These are phyloP conservation scores for Platysteira castanea DNA, from an alignment of 2,113 vertebrate genomes.

Conservation along the genomic window DNA sequence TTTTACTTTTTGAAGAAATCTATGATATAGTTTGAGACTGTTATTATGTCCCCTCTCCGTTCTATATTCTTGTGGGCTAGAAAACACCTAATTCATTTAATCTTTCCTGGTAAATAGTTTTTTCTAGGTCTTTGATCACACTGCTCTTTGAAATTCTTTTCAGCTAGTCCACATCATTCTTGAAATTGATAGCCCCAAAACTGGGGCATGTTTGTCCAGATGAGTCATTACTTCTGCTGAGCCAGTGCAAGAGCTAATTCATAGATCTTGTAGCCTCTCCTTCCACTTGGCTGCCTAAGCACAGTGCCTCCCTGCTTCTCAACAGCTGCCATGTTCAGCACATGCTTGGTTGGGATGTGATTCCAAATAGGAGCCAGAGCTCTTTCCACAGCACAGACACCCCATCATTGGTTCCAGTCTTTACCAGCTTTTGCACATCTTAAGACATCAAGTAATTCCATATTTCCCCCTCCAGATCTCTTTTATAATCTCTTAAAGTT, in stretches of 20 bases:
- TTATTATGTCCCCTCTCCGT: neutral
- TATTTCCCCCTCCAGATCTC: neutral
- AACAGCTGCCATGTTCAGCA: neutral
- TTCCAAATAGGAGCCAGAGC: neutral
- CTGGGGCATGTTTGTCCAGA: neutral
- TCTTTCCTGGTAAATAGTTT: neutral
- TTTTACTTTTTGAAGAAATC: neutral
- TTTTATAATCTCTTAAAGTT: neutral
- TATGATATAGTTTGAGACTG: neutral
- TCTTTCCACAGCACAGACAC: neutral
- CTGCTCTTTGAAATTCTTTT: neutral
- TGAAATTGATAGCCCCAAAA: neutral
- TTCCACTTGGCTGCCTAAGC: neutral
- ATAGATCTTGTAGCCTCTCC: neutral
- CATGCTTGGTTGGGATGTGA: rapidly evolving
- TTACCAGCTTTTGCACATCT: neutral
- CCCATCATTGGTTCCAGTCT: rapidly evolving
- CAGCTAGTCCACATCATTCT: neutral
- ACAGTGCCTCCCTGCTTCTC: neutral
- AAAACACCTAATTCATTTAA: neutral
- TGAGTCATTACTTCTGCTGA: neutral
- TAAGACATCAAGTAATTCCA: neutral
- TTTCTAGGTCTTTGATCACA: neutral
- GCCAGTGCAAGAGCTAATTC: neutral
- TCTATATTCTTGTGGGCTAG: neutral